A percentile compares a stretch with the other conserved stretches of the same genome.
Conservation (phyloP, 2,113 vertebrate genomes). For the Macaca fascicularis region DNA sequence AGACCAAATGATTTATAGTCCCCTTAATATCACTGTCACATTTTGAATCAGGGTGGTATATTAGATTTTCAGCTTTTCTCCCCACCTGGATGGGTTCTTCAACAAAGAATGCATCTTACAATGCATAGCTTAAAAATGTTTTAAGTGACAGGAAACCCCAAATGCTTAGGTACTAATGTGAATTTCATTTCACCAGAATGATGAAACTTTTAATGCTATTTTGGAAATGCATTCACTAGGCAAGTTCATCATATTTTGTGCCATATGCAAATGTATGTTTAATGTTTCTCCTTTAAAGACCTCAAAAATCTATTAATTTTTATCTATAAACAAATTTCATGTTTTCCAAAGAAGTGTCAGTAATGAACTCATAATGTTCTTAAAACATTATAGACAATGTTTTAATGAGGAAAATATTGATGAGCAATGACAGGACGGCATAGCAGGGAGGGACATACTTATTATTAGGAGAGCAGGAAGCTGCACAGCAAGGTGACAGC, state of each 20-base stretch:
- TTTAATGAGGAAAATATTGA: not conserved
- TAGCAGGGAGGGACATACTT: fast-evolving
- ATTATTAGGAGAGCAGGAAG: not conserved
- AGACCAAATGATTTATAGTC: constrained; percentile 27
- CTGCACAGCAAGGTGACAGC: not conserved
- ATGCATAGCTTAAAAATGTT: not conserved
- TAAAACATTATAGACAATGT: not conserved
- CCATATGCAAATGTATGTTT: not conserved
- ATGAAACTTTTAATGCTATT: not conserved
- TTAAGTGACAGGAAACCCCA: not conserved
- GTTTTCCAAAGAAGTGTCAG: not conserved
- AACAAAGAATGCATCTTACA: not conserved
- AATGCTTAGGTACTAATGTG: not conserved
- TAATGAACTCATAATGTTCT: not conserved
- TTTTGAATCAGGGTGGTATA: not conserved
- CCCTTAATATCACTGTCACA: not conserved
- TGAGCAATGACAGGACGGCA: not conserved
- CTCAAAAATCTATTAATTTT: not conserved
- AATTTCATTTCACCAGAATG: not conserved
- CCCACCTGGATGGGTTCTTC: not conserved
- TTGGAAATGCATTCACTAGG: not conserved
- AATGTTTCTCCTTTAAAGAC: not conserved
- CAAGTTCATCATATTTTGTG: not conserved
- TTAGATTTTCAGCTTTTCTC: not conserved
- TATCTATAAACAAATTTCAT: not conserved